These are phyloP conservation scores for Callyntrura sp. DNA, from an alignment of 2,888 invertebrate genomes.

Conservation along the genomic window DNA sequence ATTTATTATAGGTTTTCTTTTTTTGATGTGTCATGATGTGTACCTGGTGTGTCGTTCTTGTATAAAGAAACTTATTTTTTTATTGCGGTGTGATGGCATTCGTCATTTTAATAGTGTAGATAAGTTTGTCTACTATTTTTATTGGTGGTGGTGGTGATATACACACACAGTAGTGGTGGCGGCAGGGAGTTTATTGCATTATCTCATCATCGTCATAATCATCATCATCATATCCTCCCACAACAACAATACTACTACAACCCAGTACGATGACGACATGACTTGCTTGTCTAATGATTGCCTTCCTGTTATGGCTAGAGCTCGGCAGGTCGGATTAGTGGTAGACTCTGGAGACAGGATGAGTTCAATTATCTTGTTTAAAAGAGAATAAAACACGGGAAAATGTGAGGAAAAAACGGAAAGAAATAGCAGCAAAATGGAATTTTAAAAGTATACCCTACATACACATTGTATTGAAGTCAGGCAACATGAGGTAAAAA, in stretches of 20 bases:
- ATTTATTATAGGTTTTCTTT: conserved; percentile 59
- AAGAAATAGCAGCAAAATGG: conserved; percentile 51
- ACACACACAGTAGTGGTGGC: neutral
- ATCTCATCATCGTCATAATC: neutral
- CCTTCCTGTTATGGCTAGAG: conserved; percentile 62
- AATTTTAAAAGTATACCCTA: too few species aligned
- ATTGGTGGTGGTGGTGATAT: conserved; percentile 3
- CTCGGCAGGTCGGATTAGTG: neutral
- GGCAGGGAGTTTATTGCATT: conserved; percentile 1
- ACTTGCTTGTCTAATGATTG: conserved; percentile 63
- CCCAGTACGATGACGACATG: conserved; percentile 28
- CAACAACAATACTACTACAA: conserved; percentile 15
- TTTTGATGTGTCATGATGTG: conserved; percentile 34
- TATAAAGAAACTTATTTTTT: conserved; percentile 14
- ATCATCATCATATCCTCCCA: conserved; percentile 21
- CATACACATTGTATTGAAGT: neutral
- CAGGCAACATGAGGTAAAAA: neutral
- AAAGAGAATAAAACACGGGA: conserved; percentile 33
- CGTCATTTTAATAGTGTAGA: conserved; percentile 17
- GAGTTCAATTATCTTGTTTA: conserved; percentile 72
- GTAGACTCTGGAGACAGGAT: conserved; percentile 69
- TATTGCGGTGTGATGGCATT: conserved; percentile 58
- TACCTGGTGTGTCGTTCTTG: conserved; percentile 39
- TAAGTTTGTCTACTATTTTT: conserved; percentile 17
- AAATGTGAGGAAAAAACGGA: neutral